Base-by-base conservation (phyloP, 2,888 invertebrate genomes). In the Barypeithes pellucidus region DNA sequence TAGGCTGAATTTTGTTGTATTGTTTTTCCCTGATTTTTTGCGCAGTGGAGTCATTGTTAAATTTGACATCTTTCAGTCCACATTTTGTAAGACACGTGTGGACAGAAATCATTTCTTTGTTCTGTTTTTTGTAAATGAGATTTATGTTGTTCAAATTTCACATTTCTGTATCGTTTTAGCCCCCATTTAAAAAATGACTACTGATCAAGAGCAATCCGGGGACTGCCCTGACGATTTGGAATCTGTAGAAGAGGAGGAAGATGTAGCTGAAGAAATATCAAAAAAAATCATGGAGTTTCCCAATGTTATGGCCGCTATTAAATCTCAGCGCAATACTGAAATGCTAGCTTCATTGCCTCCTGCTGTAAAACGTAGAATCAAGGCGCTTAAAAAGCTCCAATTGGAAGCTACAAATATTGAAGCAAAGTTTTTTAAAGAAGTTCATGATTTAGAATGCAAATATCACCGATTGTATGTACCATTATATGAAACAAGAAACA, bases 401-500 rank as follows among this genome's bases (percentile, higher is more conserved):
- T 88, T 95, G 80, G 92, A 94, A 80, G 91, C 93, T 59, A 94
- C 94, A 5, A 91, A 95, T 82, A 89, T 97, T 68, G 98, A 98
- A 86, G 93, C 95, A 0, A 92, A 96, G 83, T 97, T 99, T 87
- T 98, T 97, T 86, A 92, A 93, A 81, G 96, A 97, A 82, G 95
- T 99, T 45, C 98, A 98, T 84, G 91, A 92, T 20, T 89, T 99
- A 63, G 99, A 99, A 87, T 94, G 94, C 88, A 94, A 95, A 86
- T 98, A 96, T 85, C 93, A 95, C 52, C 90, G 91, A 79, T 87
- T 93, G 78, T 96, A 95, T 86, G 89, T 90, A 70, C 92, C 93
- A 1, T 85, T 94, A 50, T 94, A 94, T 86, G 93, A 94, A 79
- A 94, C 95, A 87, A 89, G 92, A 67, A 88, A 89, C 73, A 87